These are phyloP conservation scores for Pammene aurita DNA, from an alignment of 2,888 invertebrate genomes.

Conservation along the genomic window DNA sequence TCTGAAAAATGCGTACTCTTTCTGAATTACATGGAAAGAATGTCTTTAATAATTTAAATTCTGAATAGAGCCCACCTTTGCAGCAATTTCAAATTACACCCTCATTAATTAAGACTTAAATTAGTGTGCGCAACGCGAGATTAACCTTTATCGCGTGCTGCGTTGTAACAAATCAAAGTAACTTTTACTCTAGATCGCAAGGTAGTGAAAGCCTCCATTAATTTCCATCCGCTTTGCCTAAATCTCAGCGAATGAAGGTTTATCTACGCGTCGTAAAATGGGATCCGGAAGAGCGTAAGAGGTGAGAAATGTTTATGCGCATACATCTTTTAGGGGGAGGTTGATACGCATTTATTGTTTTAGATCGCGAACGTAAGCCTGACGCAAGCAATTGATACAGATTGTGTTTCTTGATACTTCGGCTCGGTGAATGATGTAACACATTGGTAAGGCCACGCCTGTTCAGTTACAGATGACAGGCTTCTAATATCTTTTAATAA, in stretches of 20 bases:
- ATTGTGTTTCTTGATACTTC: constrained; percentile 39
- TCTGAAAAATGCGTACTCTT: no score
- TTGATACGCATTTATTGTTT: constrained; percentile 51
- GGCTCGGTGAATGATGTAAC: constrained; percentile 22
- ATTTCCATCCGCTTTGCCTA: constrained; percentile 63
- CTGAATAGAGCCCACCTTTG: neutral
- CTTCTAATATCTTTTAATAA: no score
- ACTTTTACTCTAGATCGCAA: constrained; percentile 51
- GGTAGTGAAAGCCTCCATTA: constrained; percentile 55
- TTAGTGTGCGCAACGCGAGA: constrained; percentile 45
- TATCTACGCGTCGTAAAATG: constrained; percentile 44
- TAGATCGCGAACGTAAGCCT: constrained; percentile 43
- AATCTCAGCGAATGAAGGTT: constrained; percentile 58
- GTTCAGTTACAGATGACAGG: no score
- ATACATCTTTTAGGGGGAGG: constrained; percentile 9
- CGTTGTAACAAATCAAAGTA: constrained; percentile 57
- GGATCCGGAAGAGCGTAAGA: constrained; percentile 10
- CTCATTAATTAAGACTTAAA: constrained; percentile 15
- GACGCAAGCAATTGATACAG: constrained; percentile 45
- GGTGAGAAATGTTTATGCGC: neutral
- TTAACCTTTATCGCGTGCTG: constrained; percentile 54
- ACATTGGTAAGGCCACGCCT: neutral
- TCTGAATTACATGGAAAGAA: no score
- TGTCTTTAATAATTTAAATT: no score
- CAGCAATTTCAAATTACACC: neutral